phyloP scores from a whole-genome alignment of 64 coral and sea anemone species.

The Orbicella faveolata region DNA sequence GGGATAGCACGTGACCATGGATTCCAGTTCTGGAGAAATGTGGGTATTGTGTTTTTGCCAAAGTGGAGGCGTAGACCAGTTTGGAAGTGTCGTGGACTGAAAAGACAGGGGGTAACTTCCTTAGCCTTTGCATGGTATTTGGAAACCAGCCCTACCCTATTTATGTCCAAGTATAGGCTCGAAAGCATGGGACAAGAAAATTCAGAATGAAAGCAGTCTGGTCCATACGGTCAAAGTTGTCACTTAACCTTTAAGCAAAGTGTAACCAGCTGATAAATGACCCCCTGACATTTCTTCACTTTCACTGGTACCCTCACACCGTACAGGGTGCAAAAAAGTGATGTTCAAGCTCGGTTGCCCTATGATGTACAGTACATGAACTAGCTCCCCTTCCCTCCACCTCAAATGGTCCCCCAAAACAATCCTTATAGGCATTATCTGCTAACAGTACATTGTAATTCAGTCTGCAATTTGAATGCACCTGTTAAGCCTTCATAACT shows the following conservation, averaged over 20 bases:
- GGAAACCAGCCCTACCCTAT: neutral
- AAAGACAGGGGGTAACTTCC: constrained; percentile 33
- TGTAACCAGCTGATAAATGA: no score
- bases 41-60: constrained; percentile 61
- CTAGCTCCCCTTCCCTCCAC: neutral
- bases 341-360: no score
- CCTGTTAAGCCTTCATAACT: no score
- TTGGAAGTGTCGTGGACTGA: constrained; percentile 84
- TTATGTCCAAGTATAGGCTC: neutral
- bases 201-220: no score
- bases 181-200: neutral
- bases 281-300: neutral
- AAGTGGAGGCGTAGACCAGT: constrained; percentile 85
- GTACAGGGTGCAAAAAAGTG: no score
- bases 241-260: no score
- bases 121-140: neutral
- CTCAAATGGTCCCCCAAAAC: neutral
- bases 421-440: neutral
- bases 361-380: neutral
- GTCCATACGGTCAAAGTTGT: no score
- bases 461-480: no score
- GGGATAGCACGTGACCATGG: constrained; percentile 93
- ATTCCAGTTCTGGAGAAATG: constrained; percentile 91
- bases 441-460: no score
- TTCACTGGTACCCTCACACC: neutral